These are phyloP conservation scores for Troides aeacus DNA, from an alignment of 2,888 invertebrate genomes.

Conservation along the genomic window DNA sequence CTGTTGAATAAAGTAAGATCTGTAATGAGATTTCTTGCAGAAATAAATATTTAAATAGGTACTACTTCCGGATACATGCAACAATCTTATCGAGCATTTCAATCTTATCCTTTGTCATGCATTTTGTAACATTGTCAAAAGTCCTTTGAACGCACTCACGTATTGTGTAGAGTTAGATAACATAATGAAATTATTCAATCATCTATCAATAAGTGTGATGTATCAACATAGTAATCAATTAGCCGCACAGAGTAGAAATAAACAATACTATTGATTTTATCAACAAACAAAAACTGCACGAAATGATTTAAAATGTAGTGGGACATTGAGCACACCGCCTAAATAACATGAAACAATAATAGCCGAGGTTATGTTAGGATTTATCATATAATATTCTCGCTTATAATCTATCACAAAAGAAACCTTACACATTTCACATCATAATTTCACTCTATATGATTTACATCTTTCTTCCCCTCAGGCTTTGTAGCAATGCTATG, in stretches of 20 bases:
- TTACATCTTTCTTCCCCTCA: slow-evolving; percentile 70
- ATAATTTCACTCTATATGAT: slow-evolving; percentile 54
- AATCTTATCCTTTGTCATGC: slow-evolving; percentile 15
- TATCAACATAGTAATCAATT: slow-evolving; percentile 5
- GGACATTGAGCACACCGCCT: slow-evolving; percentile 20
- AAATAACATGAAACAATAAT: not conserved
- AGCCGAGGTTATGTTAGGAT: not conserved
- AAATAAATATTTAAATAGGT: not conserved
- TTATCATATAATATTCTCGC: slow-evolving; percentile 9
- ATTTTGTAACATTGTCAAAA: slow-evolving; percentile 11
- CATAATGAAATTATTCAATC: not conserved
- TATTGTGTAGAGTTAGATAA: slow-evolving; percentile 8
- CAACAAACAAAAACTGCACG: slow-evolving; percentile 19
- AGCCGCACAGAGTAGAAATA: slow-evolving; percentile 20
- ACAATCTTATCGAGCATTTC: slow-evolving; percentile 7
- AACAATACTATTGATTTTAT: slow-evolving; percentile 5
- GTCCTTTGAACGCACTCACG: slow-evolving; percentile 8
- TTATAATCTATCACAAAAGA: slow-evolving; percentile 40
- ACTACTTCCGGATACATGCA: slow-evolving; percentile 4
- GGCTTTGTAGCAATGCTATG: slow-evolving; percentile 78
- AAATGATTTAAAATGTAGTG: slow-evolving; percentile 13
- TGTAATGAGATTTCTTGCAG: slow-evolving; percentile 3
- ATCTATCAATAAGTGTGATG: not conserved
- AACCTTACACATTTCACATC: slow-evolving; percentile 51
- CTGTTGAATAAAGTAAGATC: not conserved